These are phyloP conservation scores for Salvelinus alpinus DNA, from an alignment of 2,113 vertebrate species.

Conservation along the genomic window DNA sequence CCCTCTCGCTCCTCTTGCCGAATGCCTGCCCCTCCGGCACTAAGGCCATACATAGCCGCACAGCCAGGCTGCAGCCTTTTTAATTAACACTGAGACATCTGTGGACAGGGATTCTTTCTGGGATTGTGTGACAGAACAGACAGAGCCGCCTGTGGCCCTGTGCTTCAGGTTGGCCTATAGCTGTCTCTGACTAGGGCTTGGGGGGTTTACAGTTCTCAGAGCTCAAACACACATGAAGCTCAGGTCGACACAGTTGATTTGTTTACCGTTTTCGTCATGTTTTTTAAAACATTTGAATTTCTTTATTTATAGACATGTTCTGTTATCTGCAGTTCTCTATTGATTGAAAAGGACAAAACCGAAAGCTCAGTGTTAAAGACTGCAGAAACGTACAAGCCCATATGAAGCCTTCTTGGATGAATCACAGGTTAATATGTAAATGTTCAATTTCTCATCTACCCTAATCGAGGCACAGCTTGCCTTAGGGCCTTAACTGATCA, in stretches of 20 bases:
- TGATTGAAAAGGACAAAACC: background rate
- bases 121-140: constrained; percentile 71
- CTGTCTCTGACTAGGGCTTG: background rate
- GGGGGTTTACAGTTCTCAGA: background rate
- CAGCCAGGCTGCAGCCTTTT: constrained; percentile 49
- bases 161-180: constrained; percentile 11
- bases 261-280: constrained; percentile 18
- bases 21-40: constrained; percentile 24
- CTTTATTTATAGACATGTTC: constrained; percentile 24
- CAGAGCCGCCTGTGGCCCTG: constrained; percentile 36
- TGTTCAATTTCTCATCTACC: background rate
- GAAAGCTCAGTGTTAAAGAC: background rate
- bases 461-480: background rate
- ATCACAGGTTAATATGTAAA: constrained; percentile 8
- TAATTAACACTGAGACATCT: constrained; percentile 74
- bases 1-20: constrained; percentile 34
- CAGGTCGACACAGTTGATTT: constrained; percentile 40
- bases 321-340: background rate
- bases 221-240: constrained; percentile 28
- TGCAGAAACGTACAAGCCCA: background rate
- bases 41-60: constrained; percentile 40
- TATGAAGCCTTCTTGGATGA: background rate
- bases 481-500: background rate
- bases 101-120: constrained; percentile 43
- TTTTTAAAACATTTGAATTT: constrained; percentile 1